Percentiles rank a stretch among this genome's conserved stretches.
Conservation (phyloP, 2,888 invertebrate species). For the Drosophila aldrichi region DNA sequence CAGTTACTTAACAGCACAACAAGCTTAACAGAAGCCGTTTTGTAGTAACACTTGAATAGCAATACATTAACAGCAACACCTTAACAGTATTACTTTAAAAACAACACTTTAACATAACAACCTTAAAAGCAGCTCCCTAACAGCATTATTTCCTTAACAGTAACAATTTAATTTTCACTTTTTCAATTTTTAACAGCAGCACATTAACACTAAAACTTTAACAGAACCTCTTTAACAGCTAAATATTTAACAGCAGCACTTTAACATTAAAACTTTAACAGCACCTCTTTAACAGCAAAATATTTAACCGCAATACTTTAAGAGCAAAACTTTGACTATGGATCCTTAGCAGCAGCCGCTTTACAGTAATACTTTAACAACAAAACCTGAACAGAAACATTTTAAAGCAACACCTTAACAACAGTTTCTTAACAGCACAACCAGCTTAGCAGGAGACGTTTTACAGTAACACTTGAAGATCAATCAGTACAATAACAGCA, state of each 20-base stretch:
- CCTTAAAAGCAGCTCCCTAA: slow-evolving; percentile 1
- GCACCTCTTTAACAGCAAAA: not conserved
- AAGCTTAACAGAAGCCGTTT: too few species aligned
- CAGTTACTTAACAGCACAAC: not conserved
- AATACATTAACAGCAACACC: not conserved
- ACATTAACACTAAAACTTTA: not conserved
- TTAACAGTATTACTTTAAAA: not conserved
- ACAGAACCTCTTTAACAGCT: too few species aligned
- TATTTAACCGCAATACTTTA: not conserved
- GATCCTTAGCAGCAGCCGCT: not conserved
- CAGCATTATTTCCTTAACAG: not conserved
- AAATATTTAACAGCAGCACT: not conserved
- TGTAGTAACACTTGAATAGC: not conserved
- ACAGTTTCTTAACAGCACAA: too few species aligned
- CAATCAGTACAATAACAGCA: too few species aligned
- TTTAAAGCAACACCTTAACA: too few species aligned
- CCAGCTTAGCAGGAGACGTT: too few species aligned
- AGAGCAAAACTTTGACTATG: not conserved
- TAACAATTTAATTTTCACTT: too few species aligned
- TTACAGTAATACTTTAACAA: too few species aligned
- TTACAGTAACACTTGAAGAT: too few species aligned
- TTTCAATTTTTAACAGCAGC: not conserved
- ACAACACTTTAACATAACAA: not conserved
- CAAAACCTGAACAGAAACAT: too few species aligned
- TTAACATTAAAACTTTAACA: too few species aligned